Conservation (phyloP, 2,113 vertebrate genomes). For the Leptobrachium leishanense region DNA sequence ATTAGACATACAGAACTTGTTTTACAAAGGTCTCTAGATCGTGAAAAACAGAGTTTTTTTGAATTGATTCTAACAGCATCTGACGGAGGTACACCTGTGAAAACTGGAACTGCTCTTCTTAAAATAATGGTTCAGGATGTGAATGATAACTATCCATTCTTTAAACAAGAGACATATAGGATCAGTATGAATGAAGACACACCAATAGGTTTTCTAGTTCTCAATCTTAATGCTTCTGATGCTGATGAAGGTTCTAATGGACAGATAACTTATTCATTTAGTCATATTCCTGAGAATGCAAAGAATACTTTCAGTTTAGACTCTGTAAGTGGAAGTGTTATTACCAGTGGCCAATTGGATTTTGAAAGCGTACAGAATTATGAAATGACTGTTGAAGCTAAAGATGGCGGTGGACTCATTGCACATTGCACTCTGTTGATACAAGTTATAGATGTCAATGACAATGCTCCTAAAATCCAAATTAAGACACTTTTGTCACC, state of each 20-base stretch:
- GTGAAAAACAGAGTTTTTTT: conserved; percentile 59
- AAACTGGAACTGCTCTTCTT: conserved; percentile 65
- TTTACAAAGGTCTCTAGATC: conserved; percentile 68
- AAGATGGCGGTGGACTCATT: conserved; percentile 51
- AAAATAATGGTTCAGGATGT: conserved; percentile 60
- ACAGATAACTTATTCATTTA: conserved; percentile 55
- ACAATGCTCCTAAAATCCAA: conserved; percentile 58
- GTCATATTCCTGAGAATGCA: conserved; percentile 46
- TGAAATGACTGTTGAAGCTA: conserved; percentile 56
- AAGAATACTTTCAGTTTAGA: conserved; percentile 56
- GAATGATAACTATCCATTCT: conserved; percentile 62
- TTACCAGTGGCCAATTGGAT: conserved; percentile 50
- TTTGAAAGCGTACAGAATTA: conserved; percentile 53
- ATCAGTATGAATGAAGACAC: conserved; percentile 58
- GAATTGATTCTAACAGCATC: conserved; percentile 65
- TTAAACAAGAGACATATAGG: conserved; percentile 57
- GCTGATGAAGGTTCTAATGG: conserved; percentile 54
- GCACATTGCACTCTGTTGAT: conserved; percentile 55
- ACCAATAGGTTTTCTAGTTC: conserved; percentile 45
- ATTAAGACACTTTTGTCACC: conserved; percentile 55
- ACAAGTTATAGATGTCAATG: conserved; percentile 59
- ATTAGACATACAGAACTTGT: conserved; percentile 64
- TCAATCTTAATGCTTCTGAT: conserved; percentile 57
- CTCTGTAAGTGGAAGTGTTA: conserved; percentile 48
- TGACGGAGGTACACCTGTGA: conserved; percentile 70